phyloP scores from a whole-genome alignment of 1,140 invertebrate species.

The Drosophila pseudoobscura region DNA sequence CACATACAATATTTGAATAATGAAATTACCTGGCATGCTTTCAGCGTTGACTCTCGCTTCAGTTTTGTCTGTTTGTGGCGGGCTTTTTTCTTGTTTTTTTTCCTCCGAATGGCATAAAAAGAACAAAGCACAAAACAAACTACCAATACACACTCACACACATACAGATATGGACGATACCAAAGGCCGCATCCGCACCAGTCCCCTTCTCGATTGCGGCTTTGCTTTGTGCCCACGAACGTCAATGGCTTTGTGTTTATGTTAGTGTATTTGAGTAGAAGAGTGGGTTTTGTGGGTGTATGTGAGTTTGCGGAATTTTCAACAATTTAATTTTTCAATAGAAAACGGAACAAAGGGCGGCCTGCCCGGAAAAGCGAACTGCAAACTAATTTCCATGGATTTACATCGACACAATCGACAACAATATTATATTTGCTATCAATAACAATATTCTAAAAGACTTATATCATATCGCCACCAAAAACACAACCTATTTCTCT shows the following conservation, averaged over 20 bases:
- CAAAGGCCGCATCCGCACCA: slow-evolving; percentile 18
- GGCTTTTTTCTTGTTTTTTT: slow-evolving; percentile 4
- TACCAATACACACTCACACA: slow-evolving; percentile 20
- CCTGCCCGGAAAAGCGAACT: background rate
- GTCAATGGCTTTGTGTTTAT: slow-evolving; percentile 19
- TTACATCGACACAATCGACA: background rate
- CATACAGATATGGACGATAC: slow-evolving; percentile 24
- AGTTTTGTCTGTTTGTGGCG: slow-evolving; percentile 11
- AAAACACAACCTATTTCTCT: too few relatives aligned
- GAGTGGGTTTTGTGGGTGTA: slow-evolving; percentile 1
- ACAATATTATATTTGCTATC: too few relatives aligned
- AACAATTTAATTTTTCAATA: slow-evolving; percentile 42
- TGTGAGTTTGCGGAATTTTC: slow-evolving; percentile 19
- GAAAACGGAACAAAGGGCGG: slow-evolving; percentile 24
- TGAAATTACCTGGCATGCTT: slow-evolving; percentile 68
- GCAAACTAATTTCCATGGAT: slow-evolving; percentile 23
- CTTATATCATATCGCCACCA: too few relatives aligned
- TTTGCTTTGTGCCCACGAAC: slow-evolving; percentile 41
- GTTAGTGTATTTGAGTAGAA: slow-evolving; percentile 8
- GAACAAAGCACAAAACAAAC: slow-evolving; percentile 60
- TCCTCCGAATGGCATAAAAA: slow-evolving; percentile 33
- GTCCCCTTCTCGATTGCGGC: slow-evolving; percentile 34
- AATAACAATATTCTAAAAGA: background rate
- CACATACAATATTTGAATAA: slow-evolving; percentile 62
- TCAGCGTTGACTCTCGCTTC: slow-evolving; percentile 32